Conservation (phyloP, 2,113 vertebrate species). For the Neolamprologus hecqui region DNA sequence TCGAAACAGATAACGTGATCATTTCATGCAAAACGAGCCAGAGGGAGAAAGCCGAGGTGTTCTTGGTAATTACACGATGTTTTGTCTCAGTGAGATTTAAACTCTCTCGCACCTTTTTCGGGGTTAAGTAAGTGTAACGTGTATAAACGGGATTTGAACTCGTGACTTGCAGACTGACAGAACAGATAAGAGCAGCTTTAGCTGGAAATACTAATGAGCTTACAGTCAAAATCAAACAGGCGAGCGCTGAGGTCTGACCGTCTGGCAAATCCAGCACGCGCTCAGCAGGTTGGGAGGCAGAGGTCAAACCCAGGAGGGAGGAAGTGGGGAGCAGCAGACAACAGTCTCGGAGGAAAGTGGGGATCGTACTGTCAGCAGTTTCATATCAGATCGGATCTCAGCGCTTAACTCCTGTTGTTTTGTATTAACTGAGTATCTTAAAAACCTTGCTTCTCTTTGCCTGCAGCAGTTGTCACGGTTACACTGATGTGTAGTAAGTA, state of each 20-base stretch:
- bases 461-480: not conserved
- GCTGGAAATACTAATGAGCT: not conserved
- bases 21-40: not conserved
- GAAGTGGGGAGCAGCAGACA: not conserved
- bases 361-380: not conserved
- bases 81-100: not conserved
- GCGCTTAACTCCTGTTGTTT: not conserved
- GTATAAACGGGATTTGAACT: not conserved
- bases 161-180: not conserved
- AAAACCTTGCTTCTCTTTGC: not conserved
- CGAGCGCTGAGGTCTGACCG: not conserved
- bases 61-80: not conserved
- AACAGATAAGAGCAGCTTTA: not conserved
- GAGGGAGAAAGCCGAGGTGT: not conserved
- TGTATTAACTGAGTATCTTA: not conserved
- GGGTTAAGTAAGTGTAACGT: not conserved
- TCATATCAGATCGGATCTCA: rapidly evolving
- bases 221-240: not conserved
- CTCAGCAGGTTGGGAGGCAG: not conserved
- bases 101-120: not conserved
- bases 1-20: rapidly evolving
- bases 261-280: not conserved
- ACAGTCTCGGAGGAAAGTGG: not conserved
- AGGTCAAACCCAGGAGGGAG: not conserved
- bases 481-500: not conserved